Base-by-base conservation (phyloP, 2,888 invertebrate genomes). In the Adelognathus sp. region DNA sequence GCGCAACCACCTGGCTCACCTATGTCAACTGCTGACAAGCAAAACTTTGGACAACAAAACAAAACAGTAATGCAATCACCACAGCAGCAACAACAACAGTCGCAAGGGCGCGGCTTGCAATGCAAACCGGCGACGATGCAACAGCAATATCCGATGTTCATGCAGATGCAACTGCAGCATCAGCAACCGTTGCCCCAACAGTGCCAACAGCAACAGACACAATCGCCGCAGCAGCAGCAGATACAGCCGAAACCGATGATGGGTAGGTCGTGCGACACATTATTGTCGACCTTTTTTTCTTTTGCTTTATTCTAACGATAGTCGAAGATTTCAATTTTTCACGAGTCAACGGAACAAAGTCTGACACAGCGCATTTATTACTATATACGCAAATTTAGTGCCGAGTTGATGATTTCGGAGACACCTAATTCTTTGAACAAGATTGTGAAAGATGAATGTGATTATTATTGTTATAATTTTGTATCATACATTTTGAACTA, bases 161-260 rank as follows among this genome's bases (percentile, higher is more conserved):
- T 82, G 78, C 84, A 90, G 50, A 87, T 90, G 63, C 91, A 90
- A 78, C 87, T 91, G 33, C 83, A 82, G 46, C 84, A 82, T 44
- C 85, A 84, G 29, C 86, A 85, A 67, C 86, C 87, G 41, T 86
- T 89, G 61, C 87, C 88, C 66, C 85, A 84, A 69, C 86, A 82
- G 60, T 76, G 78, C 21, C 83, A 82, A 52, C 84, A 83, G 24
- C 81, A 81, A 21, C 80, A 78, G 5, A 80, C 79, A 50, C 81
- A 78, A 46, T 86, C 85, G 72, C 83, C 84, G 2, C 82, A 86
- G 46, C 92, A 92, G 41, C 93, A 92, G 80, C 93, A 93, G 81
- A 92, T 93, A 41, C 93, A 93, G 83, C 93, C 93, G 2, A 93
- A 93, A 86, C 93, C 93, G 6, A 92, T 94, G 85, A 93, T 93